These are phyloP conservation scores for Aproaerema taeniolella DNA, from an alignment of 2,888 invertebrate species.

Conservation along the genomic window DNA sequence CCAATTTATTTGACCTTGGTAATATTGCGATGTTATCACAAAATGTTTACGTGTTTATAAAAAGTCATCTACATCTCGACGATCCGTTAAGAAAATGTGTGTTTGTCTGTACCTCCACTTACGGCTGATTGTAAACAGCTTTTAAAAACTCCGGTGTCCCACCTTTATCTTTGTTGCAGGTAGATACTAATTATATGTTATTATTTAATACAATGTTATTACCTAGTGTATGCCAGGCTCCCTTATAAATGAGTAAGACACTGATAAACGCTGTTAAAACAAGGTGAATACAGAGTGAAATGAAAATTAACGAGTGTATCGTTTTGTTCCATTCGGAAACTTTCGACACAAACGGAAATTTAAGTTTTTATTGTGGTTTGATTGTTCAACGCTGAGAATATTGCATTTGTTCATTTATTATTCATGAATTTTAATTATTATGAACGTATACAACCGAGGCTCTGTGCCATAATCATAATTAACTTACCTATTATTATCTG, in stretches of 20 bases:
- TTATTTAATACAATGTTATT: slow-evolving; percentile 72
- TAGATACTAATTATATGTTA: slow-evolving; percentile 72
- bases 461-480: slow-evolving; percentile 43
- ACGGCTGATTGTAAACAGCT: slow-evolving; percentile 66
- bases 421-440: slow-evolving; percentile 59
- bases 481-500: slow-evolving; percentile 49
- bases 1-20: no score
- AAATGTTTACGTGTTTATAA: no score
- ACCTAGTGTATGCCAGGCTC: slow-evolving; percentile 49
- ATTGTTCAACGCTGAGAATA: slow-evolving; percentile 44
- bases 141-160: slow-evolving; percentile 68
- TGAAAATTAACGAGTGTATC: slow-evolving; percentile 46
- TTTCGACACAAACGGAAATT: slow-evolving; percentile 45
- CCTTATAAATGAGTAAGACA: slow-evolving; percentile 44
- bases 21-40: no score
- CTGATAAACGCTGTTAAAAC: slow-evolving; percentile 51
- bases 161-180: slow-evolving; percentile 66
- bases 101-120: slow-evolving; percentile 56
- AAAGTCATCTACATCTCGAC: no score
- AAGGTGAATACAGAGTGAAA: slow-evolving; percentile 39
- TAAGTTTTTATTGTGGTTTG: slow-evolving; percentile 45
- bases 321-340: slow-evolving; percentile 40
- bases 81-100: no score
- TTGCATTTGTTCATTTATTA: slow-evolving; percentile 37
- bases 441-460: slow-evolving; percentile 41